Percentiles rank a stretch among this genome's conserved stretches.
Conservation (phyloP, 2,797 vertebrate species). For the Pagetopsis macropterus region DNA sequence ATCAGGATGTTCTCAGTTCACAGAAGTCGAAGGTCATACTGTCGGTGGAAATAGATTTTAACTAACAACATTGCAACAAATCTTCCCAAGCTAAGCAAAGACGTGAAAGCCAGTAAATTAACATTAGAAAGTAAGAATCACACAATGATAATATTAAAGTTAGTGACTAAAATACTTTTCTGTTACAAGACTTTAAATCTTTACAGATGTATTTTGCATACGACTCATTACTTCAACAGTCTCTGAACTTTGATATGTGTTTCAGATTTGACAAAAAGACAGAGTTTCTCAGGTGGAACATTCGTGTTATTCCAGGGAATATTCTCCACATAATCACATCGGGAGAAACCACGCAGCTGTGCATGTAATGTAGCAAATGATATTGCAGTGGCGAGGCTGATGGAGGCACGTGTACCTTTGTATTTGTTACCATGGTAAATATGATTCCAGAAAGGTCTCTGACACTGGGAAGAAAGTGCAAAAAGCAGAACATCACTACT, state of each 20-base stretch:
- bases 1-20: no score
- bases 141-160: no score
- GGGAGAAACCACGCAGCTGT: conserved; percentile 22
- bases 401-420: conserved; percentile 61
- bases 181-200: not conserved
- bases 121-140: no score
- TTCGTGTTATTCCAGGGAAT: conserved; percentile 29
- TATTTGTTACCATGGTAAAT: conserved; percentile 82
- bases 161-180: no score
- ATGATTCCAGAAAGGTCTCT: conserved; percentile 66
- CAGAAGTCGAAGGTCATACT: no score
- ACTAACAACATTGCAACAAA: no score
- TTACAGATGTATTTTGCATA: not conserved
- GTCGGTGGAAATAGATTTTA: no score
- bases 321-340: conserved; percentile 2
- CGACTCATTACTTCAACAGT: not conserved
- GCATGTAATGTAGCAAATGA: conserved; percentile 31
- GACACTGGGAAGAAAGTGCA: conserved; percentile 66
- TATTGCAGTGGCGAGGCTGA: conserved; percentile 45
- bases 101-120: no score
- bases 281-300: not conserved
- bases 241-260: conserved; percentile 29
- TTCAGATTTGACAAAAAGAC: conserved; percentile 5
- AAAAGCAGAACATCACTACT: conserved; percentile 38
- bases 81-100: no score